Conservation (phyloP, 2,888 invertebrate species). For the Habrosyne pyritoides region DNA sequence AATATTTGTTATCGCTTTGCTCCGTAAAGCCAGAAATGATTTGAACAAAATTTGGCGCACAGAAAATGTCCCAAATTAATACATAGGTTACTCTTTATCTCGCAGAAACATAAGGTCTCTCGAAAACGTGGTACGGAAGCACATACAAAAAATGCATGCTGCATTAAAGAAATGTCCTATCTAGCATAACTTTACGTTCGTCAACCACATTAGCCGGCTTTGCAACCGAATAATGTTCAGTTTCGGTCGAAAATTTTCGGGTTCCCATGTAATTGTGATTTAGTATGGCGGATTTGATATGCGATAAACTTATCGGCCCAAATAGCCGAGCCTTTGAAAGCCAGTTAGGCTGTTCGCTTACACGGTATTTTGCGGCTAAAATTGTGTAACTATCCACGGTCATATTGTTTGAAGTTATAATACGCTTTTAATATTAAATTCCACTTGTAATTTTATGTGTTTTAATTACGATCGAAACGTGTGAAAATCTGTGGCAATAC, state of each 20-base stretch:
- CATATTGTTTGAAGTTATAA: constrained; percentile 1
- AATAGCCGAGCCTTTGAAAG: constrained; percentile 38
- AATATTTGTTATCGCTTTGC: too few species aligned
- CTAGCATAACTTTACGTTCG: constrained; percentile 38
- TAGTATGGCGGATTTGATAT: constrained; percentile 68
- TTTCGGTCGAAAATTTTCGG: constrained; percentile 67
- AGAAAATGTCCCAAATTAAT: too few species aligned
- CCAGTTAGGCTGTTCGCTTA: constrained; percentile 20
- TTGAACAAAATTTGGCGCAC: too few species aligned
- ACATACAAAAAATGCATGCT: too few species aligned
- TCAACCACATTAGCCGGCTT: constrained; percentile 52
- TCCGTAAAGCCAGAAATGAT: too few species aligned
- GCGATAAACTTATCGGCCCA: constrained; percentile 71
- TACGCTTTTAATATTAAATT: neutral
- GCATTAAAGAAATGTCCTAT: constrained; percentile 27
- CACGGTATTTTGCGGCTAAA: constrained; percentile 15
- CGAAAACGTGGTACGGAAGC: too few species aligned
- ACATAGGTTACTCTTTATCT: too few species aligned
- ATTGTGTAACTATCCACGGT: constrained; percentile 10
- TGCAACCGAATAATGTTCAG: constrained; percentile 67
- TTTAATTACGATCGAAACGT: neutral
- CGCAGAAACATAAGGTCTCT: too few species aligned
- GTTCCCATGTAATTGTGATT: constrained; percentile 77
- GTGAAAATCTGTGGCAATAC: neutral
- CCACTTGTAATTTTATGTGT: neutral